These are phyloP conservation scores for Heliconius ismenius DNA, from an alignment of 2,888 invertebrate species.

Conservation along the genomic window DNA sequence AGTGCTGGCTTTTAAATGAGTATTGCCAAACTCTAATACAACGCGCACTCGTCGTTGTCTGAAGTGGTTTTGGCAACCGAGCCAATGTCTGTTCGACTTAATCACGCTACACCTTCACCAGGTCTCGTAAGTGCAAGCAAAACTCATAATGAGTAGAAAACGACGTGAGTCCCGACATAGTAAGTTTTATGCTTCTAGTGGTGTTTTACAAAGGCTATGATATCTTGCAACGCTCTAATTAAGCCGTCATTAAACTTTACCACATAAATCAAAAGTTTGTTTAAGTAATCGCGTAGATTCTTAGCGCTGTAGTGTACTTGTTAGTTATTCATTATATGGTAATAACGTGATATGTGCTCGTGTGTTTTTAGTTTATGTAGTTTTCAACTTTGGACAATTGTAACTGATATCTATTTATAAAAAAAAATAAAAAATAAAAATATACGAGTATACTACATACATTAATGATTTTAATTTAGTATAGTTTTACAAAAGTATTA, in stretches of 20 bases:
- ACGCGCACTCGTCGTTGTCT: constrained; percentile 58
- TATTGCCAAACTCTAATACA: constrained; percentile 67
- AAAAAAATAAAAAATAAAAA: neutral
- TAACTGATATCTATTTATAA: neutral
- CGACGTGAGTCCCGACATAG: constrained; percentile 63
- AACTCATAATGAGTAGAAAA: constrained; percentile 73
- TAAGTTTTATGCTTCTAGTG: constrained; percentile 52
- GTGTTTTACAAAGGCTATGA: constrained; percentile 44
- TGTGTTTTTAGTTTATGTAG: neutral
- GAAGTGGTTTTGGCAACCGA: constrained; percentile 74
- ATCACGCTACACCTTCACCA: constrained; percentile 72
- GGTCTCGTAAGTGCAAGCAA: constrained; percentile 58
- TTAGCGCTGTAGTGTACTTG: constrained; percentile 16
- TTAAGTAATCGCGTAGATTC: constrained; percentile 26
- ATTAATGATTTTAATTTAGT: no score
- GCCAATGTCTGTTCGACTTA: constrained; percentile 69
- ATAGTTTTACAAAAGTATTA: neutral
- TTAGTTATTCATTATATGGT: constrained; percentile 5
- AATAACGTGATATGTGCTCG: neutral
- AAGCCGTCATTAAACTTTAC: constrained; percentile 27
- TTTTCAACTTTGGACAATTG: neutral
- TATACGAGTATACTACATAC: no score
- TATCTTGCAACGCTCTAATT: constrained; percentile 50
- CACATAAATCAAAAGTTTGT: constrained; percentile 29
- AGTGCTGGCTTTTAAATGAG: constrained; percentile 49